Evolutionary conservation across 2,113 vertebrate genomes (phyloP).

Genomic region (Bombycilla garrulus): DNA sequence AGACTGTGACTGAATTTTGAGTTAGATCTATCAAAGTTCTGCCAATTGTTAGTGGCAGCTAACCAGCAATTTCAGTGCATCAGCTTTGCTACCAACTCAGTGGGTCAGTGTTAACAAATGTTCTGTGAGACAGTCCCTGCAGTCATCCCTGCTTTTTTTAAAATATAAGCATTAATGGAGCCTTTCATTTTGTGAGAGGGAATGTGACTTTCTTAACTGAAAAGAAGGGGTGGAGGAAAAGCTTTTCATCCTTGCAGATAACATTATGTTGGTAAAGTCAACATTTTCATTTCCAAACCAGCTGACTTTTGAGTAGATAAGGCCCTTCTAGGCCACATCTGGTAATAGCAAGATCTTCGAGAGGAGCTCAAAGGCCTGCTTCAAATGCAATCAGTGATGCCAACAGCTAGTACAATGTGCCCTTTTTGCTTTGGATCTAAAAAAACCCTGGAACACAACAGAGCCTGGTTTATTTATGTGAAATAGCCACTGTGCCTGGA

Average conservation of each 20-base stretch:
- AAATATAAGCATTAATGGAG: not conserved
- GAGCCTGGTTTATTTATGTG: not conserved
- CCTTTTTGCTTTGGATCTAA: constrained; percentile 16
- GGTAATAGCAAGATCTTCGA: not conserved
- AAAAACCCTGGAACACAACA: not conserved
- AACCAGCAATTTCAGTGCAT: not conserved
- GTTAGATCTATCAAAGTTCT: not conserved
- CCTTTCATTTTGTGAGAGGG: not conserved
- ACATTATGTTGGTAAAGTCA: not conserved
- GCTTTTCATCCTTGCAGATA: not conserved
- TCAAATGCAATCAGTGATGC: not conserved
- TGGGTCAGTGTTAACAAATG: not conserved
- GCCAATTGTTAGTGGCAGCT: not conserved
- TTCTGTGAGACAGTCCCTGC: not conserved
- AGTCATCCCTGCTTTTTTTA: not conserved
- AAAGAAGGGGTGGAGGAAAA: not conserved
- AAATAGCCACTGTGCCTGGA: not conserved
- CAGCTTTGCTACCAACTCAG: not conserved
- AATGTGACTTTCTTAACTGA: not conserved
- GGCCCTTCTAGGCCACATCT: not conserved
- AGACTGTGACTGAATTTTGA: not conserved
- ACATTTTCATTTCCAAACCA: not conserved
- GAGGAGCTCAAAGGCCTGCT: not conserved
- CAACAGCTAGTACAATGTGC: not conserved
- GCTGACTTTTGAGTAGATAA: not conserved